Evolutionary conservation across 2,797 vertebrate genomes (phyloP).

Genomic region (Chloroceryle inda): DNA sequence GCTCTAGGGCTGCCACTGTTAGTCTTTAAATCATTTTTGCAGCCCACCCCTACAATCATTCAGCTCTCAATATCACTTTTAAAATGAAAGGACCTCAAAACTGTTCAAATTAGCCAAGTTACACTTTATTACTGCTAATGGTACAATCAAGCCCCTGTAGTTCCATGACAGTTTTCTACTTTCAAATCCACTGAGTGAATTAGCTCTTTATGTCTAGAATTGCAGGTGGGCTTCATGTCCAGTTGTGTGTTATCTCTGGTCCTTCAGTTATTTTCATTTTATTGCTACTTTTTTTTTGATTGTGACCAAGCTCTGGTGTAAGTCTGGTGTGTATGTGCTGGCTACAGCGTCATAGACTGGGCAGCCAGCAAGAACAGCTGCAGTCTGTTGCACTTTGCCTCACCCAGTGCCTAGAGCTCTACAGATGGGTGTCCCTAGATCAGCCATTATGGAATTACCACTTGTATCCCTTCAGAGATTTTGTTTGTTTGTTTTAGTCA

Average conservation of each 20-base stretch:
- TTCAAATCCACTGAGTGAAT: background rate
- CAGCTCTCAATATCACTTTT: background rate
- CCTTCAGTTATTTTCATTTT: background rate
- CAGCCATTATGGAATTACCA: background rate
- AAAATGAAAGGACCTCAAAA: background rate
- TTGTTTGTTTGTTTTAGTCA: background rate
- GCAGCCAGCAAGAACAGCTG: background rate
- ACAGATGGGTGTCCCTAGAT: background rate
- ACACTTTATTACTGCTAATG: background rate
- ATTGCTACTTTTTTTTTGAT: background rate
- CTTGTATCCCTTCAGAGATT: background rate
- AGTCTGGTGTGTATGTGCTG: background rate
- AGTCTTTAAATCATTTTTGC: slow-evolving; percentile 13
- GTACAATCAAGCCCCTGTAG: background rate
- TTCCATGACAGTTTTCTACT: background rate
- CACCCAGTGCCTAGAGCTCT: background rate
- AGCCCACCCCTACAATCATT: background rate
- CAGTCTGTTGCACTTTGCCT: background rate
- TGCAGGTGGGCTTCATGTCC: background rate
- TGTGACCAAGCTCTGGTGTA: background rate
- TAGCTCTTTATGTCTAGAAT: background rate
- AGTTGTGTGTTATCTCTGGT: background rate
- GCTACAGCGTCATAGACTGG: background rate
- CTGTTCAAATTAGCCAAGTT: background rate
- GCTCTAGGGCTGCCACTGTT: background rate